A percentile compares a stretch with the other conserved stretches of the same genome.
Evolutionary conservation across 2,888 invertebrate species (phyloP).

Genomic region (Bombyx huttoni): DNA sequence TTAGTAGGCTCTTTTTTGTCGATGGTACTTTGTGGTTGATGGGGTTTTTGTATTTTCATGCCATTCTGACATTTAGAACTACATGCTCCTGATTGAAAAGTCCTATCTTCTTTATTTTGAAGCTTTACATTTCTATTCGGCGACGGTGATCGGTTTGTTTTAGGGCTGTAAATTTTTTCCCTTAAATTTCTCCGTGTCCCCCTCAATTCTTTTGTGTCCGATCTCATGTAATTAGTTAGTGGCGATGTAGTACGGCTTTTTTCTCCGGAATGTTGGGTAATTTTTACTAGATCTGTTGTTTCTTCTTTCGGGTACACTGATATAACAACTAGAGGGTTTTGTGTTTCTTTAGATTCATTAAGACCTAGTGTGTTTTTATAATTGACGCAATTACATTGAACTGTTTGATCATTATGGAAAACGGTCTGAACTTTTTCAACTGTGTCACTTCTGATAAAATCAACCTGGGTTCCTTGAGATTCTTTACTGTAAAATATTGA

Average conservation of each 20-base stretch:
- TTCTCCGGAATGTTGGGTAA: constrained; percentile 1
- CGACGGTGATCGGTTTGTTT: neutral
- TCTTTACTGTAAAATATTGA: constrained; percentile 16
- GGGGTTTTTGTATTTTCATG: neutral
- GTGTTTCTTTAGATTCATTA: constrained; percentile 10
- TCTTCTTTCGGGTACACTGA: constrained; percentile 48
- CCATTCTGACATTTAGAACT: neutral
- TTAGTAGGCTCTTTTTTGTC: neutral
- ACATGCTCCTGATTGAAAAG: neutral
- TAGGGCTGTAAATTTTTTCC: neutral
- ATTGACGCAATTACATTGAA: constrained; percentile 27
- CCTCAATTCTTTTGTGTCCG: neutral
- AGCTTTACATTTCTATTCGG: constrained; percentile 2
- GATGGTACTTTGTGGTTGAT: neutral
- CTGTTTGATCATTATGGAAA: constrained; percentile 18
- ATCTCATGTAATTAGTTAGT: constrained; percentile 4
- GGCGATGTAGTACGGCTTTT: constrained; percentile 4
- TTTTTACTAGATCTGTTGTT: constrained; percentile 11
- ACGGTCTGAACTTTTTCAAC: neutral
- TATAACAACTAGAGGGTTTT: constrained; percentile 50
- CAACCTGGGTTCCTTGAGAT: constrained; percentile 43
- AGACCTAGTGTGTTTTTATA: constrained; percentile 7
- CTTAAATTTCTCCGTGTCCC: neutral
- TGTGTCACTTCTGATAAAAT: constrained; percentile 15
- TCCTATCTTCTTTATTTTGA: constrained; percentile 7